These are phyloP conservation scores for Hyperoplus lanceolatus DNA, from an alignment of 2,797 vertebrate genomes.

Conservation along the genomic window DNA sequence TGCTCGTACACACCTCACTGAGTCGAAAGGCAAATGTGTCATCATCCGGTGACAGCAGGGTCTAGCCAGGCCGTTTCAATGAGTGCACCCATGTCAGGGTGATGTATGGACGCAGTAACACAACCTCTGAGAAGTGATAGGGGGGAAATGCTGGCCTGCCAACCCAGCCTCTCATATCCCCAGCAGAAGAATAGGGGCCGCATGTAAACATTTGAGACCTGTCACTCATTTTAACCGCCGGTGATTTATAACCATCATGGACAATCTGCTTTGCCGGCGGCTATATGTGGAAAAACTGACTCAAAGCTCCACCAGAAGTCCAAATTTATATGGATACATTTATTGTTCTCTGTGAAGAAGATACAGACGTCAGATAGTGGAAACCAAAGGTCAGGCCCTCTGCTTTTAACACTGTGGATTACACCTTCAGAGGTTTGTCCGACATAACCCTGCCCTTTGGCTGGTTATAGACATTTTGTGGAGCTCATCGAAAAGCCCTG, in stretches of 20 bases:
- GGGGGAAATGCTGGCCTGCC: constrained; percentile 62
- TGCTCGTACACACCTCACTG: constrained; percentile 62
- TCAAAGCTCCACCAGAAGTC: not conserved
- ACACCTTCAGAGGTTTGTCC: constrained; percentile 74
- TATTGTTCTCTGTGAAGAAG: not conserved
- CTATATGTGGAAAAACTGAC: constrained; percentile 18
- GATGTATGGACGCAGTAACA: constrained; percentile 86
- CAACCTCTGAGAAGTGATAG: constrained; percentile 75
- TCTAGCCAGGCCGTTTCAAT: constrained; percentile 71
- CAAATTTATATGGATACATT: not conserved
- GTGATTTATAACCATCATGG: constrained; percentile 69
- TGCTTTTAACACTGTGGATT: constrained; percentile 75
- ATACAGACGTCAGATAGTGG: constrained; percentile 25
- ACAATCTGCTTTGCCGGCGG: constrained; percentile 11
- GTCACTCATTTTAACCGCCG: constrained; percentile 73
- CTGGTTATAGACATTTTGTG: constrained; percentile 49
- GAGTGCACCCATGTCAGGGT: constrained; percentile 84
- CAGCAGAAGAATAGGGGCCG: constrained; percentile 80
- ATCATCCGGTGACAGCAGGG: constrained; percentile 64
- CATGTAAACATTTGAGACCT: constrained; percentile 80
- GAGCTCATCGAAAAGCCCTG: constrained; percentile 43
- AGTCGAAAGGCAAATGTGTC: constrained; percentile 79
- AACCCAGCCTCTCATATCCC: constrained; percentile 67
- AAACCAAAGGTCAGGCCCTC: constrained; percentile 58
- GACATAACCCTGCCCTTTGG: constrained; percentile 72